Base-by-base conservation (phyloP, 2,797 vertebrate genomes). In the Cossypha caffra region DNA sequence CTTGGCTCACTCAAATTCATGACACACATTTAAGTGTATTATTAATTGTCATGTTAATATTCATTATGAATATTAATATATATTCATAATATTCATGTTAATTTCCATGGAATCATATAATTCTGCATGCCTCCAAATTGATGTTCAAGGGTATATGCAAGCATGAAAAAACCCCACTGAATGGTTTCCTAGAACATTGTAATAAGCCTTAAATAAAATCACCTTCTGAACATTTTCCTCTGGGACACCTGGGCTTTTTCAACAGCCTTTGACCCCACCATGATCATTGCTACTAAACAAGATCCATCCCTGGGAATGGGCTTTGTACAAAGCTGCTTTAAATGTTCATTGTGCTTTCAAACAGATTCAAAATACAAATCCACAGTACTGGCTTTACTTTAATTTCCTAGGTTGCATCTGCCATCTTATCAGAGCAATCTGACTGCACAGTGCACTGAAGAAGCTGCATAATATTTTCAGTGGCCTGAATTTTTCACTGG, bases 331-430 rank as follows among this genome's bases (percentile, higher is more conserved):
- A 77, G 83, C 95, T 93, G 52, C 95, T 91, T 94, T 77, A 86
- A 43, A 62, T 55, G 67, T 75, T 95, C 45, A 35, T 57, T 59
- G 58, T 79, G 76, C 89, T 94, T 95, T 95, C 83, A 95, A 26
- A 86, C 93, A 85, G 76, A 90, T 79, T 91, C 91, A 75, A 86
- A 95, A 93, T 57, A 94, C 42, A 86, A 94, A 94, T 88, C 90
- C 61, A 11, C 80, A 94, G 91, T 58, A 79, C 52, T 88, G 87
- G 93, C 90, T 96, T 91, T 68, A 90, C 91, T 97, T 97, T 92
- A 92, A 95, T 96, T 95, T 95, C 90, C 92, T 80, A 85, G 69
- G 93, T 72, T 94, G 93, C 83, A 92, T 95, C 95, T 97, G 93
- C 96, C 90, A 84, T 92, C 83, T 79, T 55, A 42, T 94, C 92